phyloP scores from a whole-genome alignment of 1,140 invertebrate genomes.

The Heterodera carotae region DNA sequence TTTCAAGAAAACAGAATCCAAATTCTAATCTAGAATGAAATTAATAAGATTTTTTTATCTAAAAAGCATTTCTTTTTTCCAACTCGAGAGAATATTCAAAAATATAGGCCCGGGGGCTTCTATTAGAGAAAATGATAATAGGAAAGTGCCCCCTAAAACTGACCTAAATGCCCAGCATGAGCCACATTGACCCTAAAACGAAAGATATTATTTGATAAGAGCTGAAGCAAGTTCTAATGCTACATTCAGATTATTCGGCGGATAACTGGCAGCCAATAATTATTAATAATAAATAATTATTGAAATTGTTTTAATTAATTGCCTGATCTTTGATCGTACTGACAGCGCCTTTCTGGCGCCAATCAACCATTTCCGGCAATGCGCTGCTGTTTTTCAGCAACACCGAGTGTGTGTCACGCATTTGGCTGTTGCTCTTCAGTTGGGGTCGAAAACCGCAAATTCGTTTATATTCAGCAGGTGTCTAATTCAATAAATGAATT shows the following conservation, averaged over 20 bases:
- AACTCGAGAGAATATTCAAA: too few species aligned
- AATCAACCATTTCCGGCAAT: constrained; percentile 74
- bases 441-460: neutral
- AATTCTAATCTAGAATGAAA: too few species aligned
- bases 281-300: neutral
- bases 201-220: too few species aligned
- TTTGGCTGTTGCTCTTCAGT: neutral
- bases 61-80: too few species aligned
- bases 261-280: too few species aligned
- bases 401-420: neutral
- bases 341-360: constrained; percentile 80
- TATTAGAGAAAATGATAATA: too few species aligned
- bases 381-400: constrained; percentile 8
- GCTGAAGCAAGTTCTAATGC: too few species aligned
- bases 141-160: neutral
- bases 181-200: constrained; percentile 74
- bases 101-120: too few species aligned
- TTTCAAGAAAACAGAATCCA: too few species aligned
- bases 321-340: constrained; percentile 90
- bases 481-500: neutral
- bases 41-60: too few species aligned
- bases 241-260: too few species aligned
- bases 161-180: constrained; percentile 85
- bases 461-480: neutral
- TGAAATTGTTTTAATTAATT: neutral